phyloP scores from a whole-genome alignment of 2,113 vertebrate species.

The Gallinago jamesoni region DNA sequence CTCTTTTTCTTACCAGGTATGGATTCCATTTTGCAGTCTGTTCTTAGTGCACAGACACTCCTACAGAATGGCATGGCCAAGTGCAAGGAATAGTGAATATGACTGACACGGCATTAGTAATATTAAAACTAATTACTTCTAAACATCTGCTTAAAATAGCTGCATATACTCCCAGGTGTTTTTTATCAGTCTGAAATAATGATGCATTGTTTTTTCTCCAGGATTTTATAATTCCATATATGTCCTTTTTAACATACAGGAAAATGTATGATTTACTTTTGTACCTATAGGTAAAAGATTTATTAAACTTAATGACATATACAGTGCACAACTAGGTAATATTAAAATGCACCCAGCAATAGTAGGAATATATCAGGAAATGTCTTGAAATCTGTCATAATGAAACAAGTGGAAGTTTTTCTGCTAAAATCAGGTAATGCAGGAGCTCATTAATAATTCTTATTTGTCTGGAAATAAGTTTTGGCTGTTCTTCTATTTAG shows the following conservation, averaged over 20 bases:
- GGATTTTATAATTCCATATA: constrained; percentile 4
- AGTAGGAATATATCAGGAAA: background rate
- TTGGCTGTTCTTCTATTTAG: constrained; percentile 21
- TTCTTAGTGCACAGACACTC: background rate
- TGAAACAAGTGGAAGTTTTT: background rate
- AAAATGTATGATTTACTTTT: background rate
- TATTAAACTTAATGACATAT: background rate
- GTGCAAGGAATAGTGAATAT: background rate
- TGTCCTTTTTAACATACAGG: background rate
- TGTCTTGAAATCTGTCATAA: background rate
- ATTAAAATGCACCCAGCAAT: background rate
- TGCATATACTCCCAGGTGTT: background rate
- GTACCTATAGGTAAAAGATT: background rate
- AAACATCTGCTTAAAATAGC: constrained; percentile 5
- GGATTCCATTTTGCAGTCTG: background rate
- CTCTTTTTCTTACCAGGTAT: background rate
- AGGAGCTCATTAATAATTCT: background rate
- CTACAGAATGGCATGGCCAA: background rate
- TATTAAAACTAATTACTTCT: background rate
- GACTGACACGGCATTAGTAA: background rate
- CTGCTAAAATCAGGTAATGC: background rate
- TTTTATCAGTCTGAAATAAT: constrained; percentile 19
- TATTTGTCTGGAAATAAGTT: constrained; percentile 26
- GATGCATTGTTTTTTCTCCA: background rate
- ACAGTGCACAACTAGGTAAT: background rate